Evolutionary conservation across 2,888 invertebrate genomes (phyloP).

Genomic region (Tribolium freemani): DNA sequence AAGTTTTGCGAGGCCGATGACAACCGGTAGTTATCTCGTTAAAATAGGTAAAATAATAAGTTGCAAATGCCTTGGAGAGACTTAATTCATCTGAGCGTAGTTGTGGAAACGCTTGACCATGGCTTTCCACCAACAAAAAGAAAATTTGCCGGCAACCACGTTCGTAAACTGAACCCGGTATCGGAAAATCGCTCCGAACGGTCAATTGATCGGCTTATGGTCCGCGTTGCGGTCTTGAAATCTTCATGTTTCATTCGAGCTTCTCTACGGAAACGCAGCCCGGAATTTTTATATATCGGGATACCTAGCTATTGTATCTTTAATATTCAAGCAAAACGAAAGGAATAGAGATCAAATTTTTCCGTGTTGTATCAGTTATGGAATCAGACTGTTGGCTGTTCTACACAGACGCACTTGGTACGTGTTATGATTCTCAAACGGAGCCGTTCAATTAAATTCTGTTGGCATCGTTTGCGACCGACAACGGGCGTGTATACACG

Average conservation of each 20-base stretch:
- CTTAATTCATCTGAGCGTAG: neutral
- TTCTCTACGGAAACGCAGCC: neutral
- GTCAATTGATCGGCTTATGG: constrained; percentile 37
- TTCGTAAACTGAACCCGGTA: constrained; percentile 1
- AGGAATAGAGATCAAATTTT: neutral
- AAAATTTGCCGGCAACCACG: constrained; percentile 3
- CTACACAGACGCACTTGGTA: constrained; percentile 51
- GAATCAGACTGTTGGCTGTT: neutral
- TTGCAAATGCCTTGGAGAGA: too few relatives aligned
- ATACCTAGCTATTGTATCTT: too few relatives aligned
- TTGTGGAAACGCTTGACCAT: neutral
- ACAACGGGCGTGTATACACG: constrained; percentile 60
- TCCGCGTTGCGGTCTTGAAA: constrained; percentile 20
- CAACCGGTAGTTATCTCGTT: too few relatives aligned
- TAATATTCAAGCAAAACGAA: too few relatives aligned
- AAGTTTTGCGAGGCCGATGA: too few relatives aligned
- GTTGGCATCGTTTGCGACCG: constrained; percentile 60
- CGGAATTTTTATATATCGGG: neutral
- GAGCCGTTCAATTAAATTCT: constrained; percentile 59
- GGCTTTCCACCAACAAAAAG: constrained; percentile 1
- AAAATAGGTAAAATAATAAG: too few relatives aligned
- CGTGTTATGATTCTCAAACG: constrained; percentile 60
- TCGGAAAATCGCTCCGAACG: constrained; percentile 30
- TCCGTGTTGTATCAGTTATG: neutral
- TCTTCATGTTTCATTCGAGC: constrained; percentile 22